Conservation (phyloP, 2,797 vertebrate genomes). For the Gobio occitaniae region DNA sequence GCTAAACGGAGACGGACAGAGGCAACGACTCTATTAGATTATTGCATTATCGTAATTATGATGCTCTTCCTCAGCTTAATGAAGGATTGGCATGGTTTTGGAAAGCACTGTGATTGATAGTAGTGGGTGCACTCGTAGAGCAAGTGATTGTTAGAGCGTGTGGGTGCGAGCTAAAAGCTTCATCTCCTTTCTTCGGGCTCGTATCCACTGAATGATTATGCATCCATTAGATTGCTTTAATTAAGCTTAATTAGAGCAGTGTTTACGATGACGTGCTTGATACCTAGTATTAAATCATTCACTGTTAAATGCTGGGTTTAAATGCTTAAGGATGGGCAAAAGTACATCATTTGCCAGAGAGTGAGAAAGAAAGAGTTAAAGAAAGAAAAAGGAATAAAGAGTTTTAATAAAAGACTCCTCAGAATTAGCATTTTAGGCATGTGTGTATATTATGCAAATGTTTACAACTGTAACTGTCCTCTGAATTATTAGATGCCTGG, state of each 20-base stretch:
- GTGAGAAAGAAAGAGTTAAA: slow-evolving; percentile 46
- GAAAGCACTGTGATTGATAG: slow-evolving; percentile 72
- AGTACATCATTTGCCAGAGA: slow-evolving; percentile 34
- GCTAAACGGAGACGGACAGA: slow-evolving; percentile 71
- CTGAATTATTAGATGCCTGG: slow-evolving; percentile 80
- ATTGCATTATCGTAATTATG: slow-evolving; percentile 81
- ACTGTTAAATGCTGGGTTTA: slow-evolving; percentile 95
- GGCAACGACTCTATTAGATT: slow-evolving; percentile 76
- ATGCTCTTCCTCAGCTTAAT: slow-evolving; percentile 80
- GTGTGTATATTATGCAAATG: slow-evolving; percentile 59
- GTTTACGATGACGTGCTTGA: slow-evolving; percentile 96
- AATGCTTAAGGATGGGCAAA: slow-evolving; percentile 71
- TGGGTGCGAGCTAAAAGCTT: slow-evolving; percentile 72
- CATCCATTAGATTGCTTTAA: slow-evolving; percentile 95
- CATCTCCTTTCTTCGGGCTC: slow-evolving; percentile 71
- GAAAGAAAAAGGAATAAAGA: slow-evolving; percentile 47
- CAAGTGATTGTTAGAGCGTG: slow-evolving; percentile 38
- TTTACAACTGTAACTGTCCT: slow-evolving; percentile 78
- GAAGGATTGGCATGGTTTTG: slow-evolving; percentile 76
- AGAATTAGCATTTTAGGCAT: slow-evolving; percentile 84
- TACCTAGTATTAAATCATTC: slow-evolving; percentile 96
- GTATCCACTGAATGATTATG: slow-evolving; percentile 75
- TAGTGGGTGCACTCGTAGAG: slow-evolving; percentile 60
- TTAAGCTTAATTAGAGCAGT: slow-evolving; percentile 96
- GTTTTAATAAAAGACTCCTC: slow-evolving; percentile 79